A percentile compares a stretch with the other conserved stretches of the same genome.
phyloP scores from a whole-genome alignment of 2,797 vertebrate species.

The Tinamus major region DNA sequence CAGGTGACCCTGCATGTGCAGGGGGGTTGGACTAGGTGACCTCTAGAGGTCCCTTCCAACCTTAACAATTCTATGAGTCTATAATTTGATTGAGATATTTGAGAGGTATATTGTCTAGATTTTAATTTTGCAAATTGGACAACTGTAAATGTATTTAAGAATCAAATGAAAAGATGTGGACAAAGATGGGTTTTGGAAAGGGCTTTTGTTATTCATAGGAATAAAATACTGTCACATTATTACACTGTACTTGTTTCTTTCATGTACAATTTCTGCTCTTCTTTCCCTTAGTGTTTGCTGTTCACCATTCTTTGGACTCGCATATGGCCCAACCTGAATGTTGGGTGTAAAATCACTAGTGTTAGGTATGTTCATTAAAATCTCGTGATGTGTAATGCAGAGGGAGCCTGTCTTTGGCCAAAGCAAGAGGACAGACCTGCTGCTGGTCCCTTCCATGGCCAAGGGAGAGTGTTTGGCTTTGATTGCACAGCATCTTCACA shows the following conservation, averaged over 20 bases:
- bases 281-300: background rate
- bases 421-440: background rate
- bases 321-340: background rate
- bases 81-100: background rate
- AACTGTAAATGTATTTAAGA: background rate
- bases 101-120: background rate
- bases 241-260: background rate
- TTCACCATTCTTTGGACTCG: background rate
- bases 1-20: too few species aligned
- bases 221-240: background rate
- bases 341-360: background rate
- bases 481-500: background rate
- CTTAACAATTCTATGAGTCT: too few species aligned
- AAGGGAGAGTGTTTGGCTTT: background rate
- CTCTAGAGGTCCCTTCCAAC: too few species aligned
- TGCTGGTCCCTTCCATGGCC: background rate
- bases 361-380: background rate
- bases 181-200: background rate
- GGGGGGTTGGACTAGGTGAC: too few species aligned
- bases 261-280: background rate
- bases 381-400: background rate
- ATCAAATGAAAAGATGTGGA: background rate
- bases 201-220: background rate
- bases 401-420: background rate
- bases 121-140: background rate